Base-by-base conservation (phyloP, 1,140 invertebrate species). In the Goniozus legneri region DNA sequence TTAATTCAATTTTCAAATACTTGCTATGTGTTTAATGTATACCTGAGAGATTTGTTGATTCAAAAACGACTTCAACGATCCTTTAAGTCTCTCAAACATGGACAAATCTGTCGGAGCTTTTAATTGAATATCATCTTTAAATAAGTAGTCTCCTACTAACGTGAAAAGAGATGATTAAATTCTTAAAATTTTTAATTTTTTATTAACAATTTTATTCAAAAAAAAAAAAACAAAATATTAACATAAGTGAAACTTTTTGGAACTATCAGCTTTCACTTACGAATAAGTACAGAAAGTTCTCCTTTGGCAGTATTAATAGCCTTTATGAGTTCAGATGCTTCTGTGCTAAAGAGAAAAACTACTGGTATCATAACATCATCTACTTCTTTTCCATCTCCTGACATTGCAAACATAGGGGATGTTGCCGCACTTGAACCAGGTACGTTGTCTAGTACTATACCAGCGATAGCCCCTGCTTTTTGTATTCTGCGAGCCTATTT, bases 321-420 rank as follows among this genome's bases (percentile, higher is more conserved):
- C 31, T 82, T 74, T 1, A 85, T 54, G 7, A 96, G 66, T 56
- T 81, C 73, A 36, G 77, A 67, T 8, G 85, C 90, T 66, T 97
- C 93, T 44, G 80, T 69, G n/a, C 80, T 81, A 68, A 93, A 97
- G 8, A 98, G 77, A 69, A 98, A 97, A 0, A 96, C 87, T 12
- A 93, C 80, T 0, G 95, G 93, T 64, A 98, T 97, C 37, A 74
- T 82, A 1, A 97, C 85, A 67, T 97, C 91, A 62, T 91, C 84
- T 7, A 79, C 83, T 32, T 62, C 61, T 33, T 67, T 71, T 1
- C 91, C 92, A 76, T 96, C 93, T 2, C 92, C 93, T 8, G 92
- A 95, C 95, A 98, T 98, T 2, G 91, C 91, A 77, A 98, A 98
- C 76, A 95, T 82, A 0, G 89, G 84, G 1, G 88, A 86, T 15